Evolutionary conservation across 1,140 invertebrate species (phyloP), one percentile per base, ranked within the genome.

Genomic region (Bombus impatiens): DNA sequence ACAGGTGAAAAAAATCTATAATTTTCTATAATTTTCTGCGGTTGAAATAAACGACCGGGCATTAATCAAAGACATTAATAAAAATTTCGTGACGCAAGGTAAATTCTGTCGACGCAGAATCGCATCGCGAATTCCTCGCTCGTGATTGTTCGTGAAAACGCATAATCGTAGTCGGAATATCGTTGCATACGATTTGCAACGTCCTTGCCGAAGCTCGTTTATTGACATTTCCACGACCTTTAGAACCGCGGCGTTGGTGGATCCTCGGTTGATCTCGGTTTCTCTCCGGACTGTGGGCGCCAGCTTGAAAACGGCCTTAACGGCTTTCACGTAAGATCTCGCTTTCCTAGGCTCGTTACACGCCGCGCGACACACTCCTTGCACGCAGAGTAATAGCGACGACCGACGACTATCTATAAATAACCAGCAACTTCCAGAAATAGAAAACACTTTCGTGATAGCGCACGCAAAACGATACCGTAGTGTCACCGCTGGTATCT

Each of bases 361-460:
- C 25, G 59, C 70, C 68, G 82, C 76, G 80, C 70, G 72, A 42
- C 40, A 18, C 65, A 6, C 40, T 15, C 70, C 28, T 13, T 9
- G 57, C 37, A 25, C 32, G 32, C 62, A 28, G 82, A 72, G 77
- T 70, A 82, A 87, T 83, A 77, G 81, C 86, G 85, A 88, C 82
- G 84, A 32, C 82, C 62, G 68, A 35, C 84, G 81, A 81, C 72
- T 75, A 57, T 91, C 93, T 94, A 94, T 94, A 93, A 94, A 95
- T 95, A 95, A 81, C 53, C 75, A 57, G 65, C 78, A 80, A 84
- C 83, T 80, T 92, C 91, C 93, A 92, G 91, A 91, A 94, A 94
- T 94, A 94, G 94, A 94, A 94, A 94, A 94, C 94, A 22, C 91
- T 89, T 62, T 84, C 68, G 70, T 65, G 82, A 72, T 87, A 87